Evolutionary conservation across 2,888 invertebrate genomes (phyloP).

Genomic region (Cosmia pyralina): DNA sequence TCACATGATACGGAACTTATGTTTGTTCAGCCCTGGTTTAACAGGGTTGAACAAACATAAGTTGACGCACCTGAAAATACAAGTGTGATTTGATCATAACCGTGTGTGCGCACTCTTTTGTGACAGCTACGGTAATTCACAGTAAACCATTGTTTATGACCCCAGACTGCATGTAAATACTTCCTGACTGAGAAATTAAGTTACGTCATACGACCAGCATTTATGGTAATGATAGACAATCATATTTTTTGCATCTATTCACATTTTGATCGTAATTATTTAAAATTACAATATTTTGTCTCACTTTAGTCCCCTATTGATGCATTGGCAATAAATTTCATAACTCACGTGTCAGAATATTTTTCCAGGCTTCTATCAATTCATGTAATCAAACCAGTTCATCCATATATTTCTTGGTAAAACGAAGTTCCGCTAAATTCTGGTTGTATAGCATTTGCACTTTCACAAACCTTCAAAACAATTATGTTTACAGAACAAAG

Average conservation of each 20-base stretch:
- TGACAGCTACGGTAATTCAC: constrained; percentile 16
- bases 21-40: too few species aligned
- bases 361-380: neutral
- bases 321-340: neutral
- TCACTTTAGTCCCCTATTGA: neutral
- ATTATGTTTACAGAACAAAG: neutral
- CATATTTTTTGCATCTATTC: constrained; percentile 23
- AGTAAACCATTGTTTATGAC: constrained; percentile 20
- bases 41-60: too few species aligned
- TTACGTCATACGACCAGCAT: constrained; percentile 8
- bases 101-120: constrained; percentile 1
- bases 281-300: constrained; percentile 12
- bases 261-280: constrained; percentile 4
- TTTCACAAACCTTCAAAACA: constrained; percentile 3
- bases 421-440: neutral
- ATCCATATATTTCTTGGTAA: neutral
- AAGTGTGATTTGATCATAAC: neutral
- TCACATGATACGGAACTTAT: too few species aligned
- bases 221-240: constrained; percentile 31
- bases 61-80: too few species aligned
- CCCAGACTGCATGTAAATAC: constrained; percentile 28
- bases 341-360: neutral
- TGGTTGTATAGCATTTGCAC: neutral
- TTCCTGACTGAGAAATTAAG: constrained; percentile 30
- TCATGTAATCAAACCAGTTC: too few species aligned